phyloP scores from a whole-genome alignment of 2,113 vertebrate genomes.

The Anarrhichthys ocellatus region DNA sequence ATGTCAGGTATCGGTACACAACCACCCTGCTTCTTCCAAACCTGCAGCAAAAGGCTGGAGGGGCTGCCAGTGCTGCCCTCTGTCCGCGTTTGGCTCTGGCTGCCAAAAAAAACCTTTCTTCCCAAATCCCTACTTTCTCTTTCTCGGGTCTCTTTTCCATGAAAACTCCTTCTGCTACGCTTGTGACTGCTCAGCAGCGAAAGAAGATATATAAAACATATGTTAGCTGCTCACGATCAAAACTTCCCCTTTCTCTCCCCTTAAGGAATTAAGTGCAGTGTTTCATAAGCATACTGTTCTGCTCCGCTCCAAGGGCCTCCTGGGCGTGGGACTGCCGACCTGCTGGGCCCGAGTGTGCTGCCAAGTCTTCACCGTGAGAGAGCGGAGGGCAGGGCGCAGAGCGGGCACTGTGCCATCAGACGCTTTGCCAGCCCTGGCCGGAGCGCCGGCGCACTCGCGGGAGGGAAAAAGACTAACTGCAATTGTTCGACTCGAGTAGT shows the following conservation, averaged over 20 bases:
- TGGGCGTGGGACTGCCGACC: slow-evolving; percentile 71
- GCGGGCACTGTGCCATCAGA: slow-evolving; percentile 61
- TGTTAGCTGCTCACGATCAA: slow-evolving; percentile 39
- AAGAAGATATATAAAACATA: slow-evolving; percentile 46
- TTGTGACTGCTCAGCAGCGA: neutral
- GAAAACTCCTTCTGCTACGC: neutral
- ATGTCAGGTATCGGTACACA: too few relatives aligned
- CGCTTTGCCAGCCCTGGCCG: slow-evolving; percentile 65
- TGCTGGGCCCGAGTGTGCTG: slow-evolving; percentile 61
- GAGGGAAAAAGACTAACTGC: slow-evolving; percentile 48
- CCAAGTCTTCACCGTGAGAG: slow-evolving; percentile 60
- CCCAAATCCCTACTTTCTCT: neutral
- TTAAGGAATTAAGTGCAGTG: slow-evolving; percentile 25
- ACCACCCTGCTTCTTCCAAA: too few relatives aligned
- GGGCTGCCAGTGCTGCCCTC: neutral
- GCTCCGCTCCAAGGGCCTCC: slow-evolving; percentile 58
- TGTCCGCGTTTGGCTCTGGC: neutral
- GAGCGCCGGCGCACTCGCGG: slow-evolving; percentile 20
- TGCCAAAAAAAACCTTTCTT: neutral
- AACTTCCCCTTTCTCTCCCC: slow-evolving; percentile 28
- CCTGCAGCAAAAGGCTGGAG: too few relatives aligned
- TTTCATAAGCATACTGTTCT: slow-evolving; percentile 66
- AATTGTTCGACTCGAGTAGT: slow-evolving; percentile 50
- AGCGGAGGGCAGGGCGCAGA: slow-evolving; percentile 58
- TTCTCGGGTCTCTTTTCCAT: neutral